Evolutionary conservation across 2,888 invertebrate species (phyloP), one percentile per base, ranked within the genome.

Genomic region (Trachelus iudaicus): DNA sequence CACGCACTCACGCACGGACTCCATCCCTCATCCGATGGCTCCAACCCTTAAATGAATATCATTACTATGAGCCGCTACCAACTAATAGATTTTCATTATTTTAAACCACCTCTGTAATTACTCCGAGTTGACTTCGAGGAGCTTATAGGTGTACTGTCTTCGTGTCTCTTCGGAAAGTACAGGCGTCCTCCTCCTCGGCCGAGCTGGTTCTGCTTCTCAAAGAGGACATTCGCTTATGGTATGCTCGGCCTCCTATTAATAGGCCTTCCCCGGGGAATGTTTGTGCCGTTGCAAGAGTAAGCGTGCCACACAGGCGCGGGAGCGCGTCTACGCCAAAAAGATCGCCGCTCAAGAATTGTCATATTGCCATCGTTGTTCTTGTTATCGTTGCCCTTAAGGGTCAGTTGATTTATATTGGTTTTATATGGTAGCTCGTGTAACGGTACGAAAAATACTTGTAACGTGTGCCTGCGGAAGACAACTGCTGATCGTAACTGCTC

Each of bases 31-130:
- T 56, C 23, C 23, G 56, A 56, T 56, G 6, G 56, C 23, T 23
- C 56, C 56, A 15, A 56, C 73, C 73, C 76, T 40, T 77, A 76
- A 83, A 81, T 73, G 80, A 80, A 79, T 81, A 79, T 79, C 82
- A 79, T 76, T 82, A 82, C 80, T 76, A 82, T 83, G 82, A 85
- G 82, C 79, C 76, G 80, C 75, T 77, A 79, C 80, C 79, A 81
- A 82, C 86, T 87, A 87, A 87, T 88, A 87, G 88, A 87, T 88
- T 88, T 88, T 87, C 88, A 87, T 88, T 87, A 88, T 87, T 88
- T 84, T 79, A 79, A 83, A 82, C 81, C 79, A 79, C 76, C 77
- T 81, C 76, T 81, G 85, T 85, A 87, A 88, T 88, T 88, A 87
- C 83, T 77, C 73, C 56, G 73, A 56, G 56, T 9, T 56, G 56